These are phyloP conservation scores for Toxotes jaculatrix DNA, from an alignment of 2,113 vertebrate species.

Conservation along the genomic window DNA sequence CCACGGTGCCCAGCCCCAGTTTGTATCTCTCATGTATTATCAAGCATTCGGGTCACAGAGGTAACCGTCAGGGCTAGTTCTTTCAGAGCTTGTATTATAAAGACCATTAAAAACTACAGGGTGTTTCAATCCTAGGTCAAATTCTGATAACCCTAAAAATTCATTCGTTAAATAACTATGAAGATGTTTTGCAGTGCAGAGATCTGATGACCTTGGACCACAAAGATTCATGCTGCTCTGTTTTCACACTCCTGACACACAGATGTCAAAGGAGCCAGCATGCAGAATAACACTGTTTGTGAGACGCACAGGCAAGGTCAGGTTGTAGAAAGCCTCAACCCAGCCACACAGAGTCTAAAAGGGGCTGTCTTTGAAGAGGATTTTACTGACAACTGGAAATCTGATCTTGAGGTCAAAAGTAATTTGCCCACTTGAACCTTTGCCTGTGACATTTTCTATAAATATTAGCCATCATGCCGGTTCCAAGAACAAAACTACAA, in stretches of 20 bases:
- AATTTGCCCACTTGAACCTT: neutral
- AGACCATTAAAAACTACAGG: neutral
- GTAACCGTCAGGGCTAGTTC: neutral
- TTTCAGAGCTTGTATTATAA: neutral
- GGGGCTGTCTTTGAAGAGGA: neutral
- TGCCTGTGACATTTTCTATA: neutral
- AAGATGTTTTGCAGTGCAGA: slow-evolving; percentile 9
- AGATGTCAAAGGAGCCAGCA: slow-evolving; percentile 60
- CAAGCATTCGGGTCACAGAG: neutral
- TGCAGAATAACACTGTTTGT: slow-evolving; percentile 46
- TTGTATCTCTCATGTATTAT: neutral
- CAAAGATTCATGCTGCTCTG: slow-evolving; percentile 56
- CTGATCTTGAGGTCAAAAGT: too few species aligned
- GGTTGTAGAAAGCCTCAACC: slow-evolving; percentile 10
- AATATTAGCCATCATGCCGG: neutral
- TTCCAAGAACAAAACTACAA: neutral
- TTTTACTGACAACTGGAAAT: neutral
- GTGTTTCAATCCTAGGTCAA: neutral
- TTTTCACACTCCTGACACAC: slow-evolving; percentile 56
- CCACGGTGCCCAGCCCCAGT: neutral
- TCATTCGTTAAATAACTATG: neutral
- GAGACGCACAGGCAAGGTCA: slow-evolving; percentile 55
- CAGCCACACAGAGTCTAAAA: slow-evolving; percentile 3
- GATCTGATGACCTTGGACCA: slow-evolving; percentile 58
- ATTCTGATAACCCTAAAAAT: neutral